These are phyloP conservation scores for Antennarius maculatus DNA, from an alignment of 2,797 vertebrate genomes.

Conservation along the genomic window DNA sequence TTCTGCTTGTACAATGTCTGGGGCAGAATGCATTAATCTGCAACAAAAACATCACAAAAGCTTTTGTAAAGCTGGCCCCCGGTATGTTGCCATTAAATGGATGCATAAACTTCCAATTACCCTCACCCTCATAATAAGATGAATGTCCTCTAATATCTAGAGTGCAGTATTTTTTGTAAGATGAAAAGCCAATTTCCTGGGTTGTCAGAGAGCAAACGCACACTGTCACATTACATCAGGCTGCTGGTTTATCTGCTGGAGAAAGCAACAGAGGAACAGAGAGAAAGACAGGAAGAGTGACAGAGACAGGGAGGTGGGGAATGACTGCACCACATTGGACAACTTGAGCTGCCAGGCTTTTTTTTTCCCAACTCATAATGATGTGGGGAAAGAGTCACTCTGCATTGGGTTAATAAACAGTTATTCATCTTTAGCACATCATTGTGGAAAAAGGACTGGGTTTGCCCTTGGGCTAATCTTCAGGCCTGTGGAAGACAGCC, in stretches of 20 bases:
- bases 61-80: not conserved
- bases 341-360: constrained; percentile 25
- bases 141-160: constrained; percentile 67
- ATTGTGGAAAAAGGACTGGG: constrained; percentile 69
- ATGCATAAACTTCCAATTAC: constrained; percentile 68
- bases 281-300: constrained; percentile 36
- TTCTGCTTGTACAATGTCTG: not conserved
- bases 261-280: constrained; percentile 20
- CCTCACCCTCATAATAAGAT: constrained; percentile 67
- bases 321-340: constrained; percentile 15
- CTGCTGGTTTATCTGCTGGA: constrained; percentile 67
- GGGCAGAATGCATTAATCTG: not conserved
- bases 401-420: constrained; percentile 77
- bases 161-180: constrained; percentile 64
- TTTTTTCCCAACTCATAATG: constrained; percentile 46
- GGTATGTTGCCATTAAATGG: constrained; percentile 39
- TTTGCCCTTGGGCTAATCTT: constrained; percentile 81
- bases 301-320: constrained; percentile 21
- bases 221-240: constrained; percentile 74
- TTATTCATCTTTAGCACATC: constrained; percentile 78
- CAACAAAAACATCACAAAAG: not conserved
- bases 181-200: constrained; percentile 79
- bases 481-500: constrained; percentile 64
- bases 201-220: constrained; percentile 74
- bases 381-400: constrained; percentile 72